Evolutionary conservation across 2,888 invertebrate species (phyloP).

Genomic region (Schizotus pectinicornis): DNA sequence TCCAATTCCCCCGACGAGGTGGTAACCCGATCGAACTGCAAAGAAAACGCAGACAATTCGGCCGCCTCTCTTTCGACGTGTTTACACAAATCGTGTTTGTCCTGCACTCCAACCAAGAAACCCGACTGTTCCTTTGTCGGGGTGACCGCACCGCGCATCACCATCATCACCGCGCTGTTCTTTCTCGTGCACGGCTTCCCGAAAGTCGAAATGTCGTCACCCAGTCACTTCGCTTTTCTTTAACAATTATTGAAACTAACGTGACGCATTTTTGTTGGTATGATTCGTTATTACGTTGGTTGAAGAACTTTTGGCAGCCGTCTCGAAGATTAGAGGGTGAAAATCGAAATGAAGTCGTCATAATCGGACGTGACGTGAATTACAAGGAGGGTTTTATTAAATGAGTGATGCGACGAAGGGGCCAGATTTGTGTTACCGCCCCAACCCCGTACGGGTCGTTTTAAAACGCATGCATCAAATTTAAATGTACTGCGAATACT

Average conservation of each 20-base stretch:
- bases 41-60: constrained; percentile 22
- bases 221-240: constrained; percentile 1
- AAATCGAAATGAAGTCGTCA: constrained; percentile 44
- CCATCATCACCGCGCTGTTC: no score
- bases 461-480: constrained; percentile 51
- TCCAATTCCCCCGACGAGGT: not conserved
- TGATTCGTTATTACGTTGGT: not conserved
- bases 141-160: constrained; percentile 2
- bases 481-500: constrained; percentile 39
- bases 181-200: constrained; percentile 12
- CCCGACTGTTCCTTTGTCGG: constrained; percentile 27
- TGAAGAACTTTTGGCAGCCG: not conserved
- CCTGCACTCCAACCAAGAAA: constrained; percentile 31
- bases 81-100: constrained; percentile 37
- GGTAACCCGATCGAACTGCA: constrained; percentile 20
- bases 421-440: constrained; percentile 38
- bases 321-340: constrained; percentile 20
- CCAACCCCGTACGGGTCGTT: constrained; percentile 50
- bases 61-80: constrained; percentile 26
- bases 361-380: constrained; percentile 53
- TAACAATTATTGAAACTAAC: not conserved
- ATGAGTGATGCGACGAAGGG: constrained; percentile 41
- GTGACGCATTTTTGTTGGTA: not conserved
- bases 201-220: constrained; percentile 14
- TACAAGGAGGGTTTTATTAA: constrained; percentile 50